These are phyloP conservation scores for Tethea ocularis DNA, from an alignment of 2,888 invertebrate genomes.

Conservation along the genomic window DNA sequence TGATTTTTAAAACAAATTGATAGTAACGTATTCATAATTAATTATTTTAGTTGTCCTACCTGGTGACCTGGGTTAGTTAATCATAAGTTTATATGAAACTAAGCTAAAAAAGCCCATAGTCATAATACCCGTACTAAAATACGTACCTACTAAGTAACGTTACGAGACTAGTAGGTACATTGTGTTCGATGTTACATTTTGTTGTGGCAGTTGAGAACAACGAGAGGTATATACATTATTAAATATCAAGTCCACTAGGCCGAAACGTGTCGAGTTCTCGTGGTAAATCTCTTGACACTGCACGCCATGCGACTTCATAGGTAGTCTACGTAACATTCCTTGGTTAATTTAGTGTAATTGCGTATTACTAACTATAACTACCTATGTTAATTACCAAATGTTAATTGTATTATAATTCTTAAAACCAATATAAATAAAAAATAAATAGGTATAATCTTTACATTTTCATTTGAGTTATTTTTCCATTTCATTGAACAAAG, in stretches of 20 bases:
- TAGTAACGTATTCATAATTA: no score
- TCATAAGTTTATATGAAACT: no score
- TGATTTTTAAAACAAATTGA: no score
- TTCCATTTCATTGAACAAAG: not conserved
- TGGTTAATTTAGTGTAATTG: conserved; percentile 42
- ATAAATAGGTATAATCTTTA: no score
- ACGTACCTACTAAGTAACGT: not conserved
- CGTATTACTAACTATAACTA: conserved; percentile 25
- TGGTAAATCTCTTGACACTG: conserved; percentile 27
- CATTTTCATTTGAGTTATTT: not conserved
- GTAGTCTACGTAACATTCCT: conserved; percentile 22
- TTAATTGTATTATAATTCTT: not conserved
- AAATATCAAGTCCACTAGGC: not conserved
- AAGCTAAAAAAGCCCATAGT: no score
- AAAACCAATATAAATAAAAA: no score
- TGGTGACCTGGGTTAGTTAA: no score
- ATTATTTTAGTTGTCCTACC: no score
- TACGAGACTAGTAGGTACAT: not conserved
- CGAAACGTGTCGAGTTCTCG: conserved; percentile 19
- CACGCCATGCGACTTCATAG: conserved; percentile 21
- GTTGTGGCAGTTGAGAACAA: not conserved
- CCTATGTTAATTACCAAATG: conserved; percentile 11
- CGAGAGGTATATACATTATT: not conserved
- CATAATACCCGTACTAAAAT: no score
- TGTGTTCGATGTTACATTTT: not conserved